Evolutionary conservation across 1,140 invertebrate species (phyloP).

Genomic region (Drosophila sechellia): DNA sequence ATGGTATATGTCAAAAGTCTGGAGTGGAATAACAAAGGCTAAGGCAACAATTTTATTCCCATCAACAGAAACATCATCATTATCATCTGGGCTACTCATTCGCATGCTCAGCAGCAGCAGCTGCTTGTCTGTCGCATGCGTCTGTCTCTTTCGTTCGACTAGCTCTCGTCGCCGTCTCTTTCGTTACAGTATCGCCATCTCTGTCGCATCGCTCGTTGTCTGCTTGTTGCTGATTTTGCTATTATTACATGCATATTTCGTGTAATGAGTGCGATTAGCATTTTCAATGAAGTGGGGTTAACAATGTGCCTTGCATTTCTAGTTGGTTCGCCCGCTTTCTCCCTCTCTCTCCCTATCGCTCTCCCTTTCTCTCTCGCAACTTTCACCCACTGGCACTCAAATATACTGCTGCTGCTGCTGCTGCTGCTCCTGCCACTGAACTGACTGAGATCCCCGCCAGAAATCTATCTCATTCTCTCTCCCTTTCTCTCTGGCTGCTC

Average conservation of each 20-base stretch:
- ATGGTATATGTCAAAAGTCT: conserved; percentile 4
- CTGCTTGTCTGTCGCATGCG: conserved; percentile 12
- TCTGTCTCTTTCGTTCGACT: background rate
- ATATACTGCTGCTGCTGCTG: background rate
- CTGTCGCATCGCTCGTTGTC: conserved; percentile 16
- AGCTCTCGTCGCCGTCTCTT: conserved; percentile 2
- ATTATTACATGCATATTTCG: conserved; percentile 83
- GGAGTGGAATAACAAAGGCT: conserved; percentile 6
- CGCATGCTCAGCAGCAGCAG: conserved; percentile 10
- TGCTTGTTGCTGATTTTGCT: conserved; percentile 67
- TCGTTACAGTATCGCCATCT: conserved; percentile 3
- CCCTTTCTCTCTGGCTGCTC: conserved; percentile 19
- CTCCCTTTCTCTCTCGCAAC: background rate
- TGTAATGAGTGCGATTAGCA: conserved; percentile 82
- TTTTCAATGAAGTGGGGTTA: conserved; percentile 81
- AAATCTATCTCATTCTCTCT: conserved; percentile 3
- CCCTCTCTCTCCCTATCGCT: too few relatives aligned
- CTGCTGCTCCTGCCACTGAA: background rate
- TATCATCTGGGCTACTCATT: conserved; percentile 23
- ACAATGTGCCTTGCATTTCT: conserved; percentile 77
- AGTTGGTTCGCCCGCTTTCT: conserved; percentile 22
- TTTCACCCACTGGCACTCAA: conserved; percentile 9
- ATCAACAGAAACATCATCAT: conserved; percentile 34
- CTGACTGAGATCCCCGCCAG: conserved; percentile 1
- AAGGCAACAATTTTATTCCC: conserved; percentile 29